Percentiles rank a stretch among this genome's conserved stretches.
Evolutionary conservation across 2,113 vertebrate genomes (phyloP).

Genomic region (Nycticryphes semicollaris): DNA sequence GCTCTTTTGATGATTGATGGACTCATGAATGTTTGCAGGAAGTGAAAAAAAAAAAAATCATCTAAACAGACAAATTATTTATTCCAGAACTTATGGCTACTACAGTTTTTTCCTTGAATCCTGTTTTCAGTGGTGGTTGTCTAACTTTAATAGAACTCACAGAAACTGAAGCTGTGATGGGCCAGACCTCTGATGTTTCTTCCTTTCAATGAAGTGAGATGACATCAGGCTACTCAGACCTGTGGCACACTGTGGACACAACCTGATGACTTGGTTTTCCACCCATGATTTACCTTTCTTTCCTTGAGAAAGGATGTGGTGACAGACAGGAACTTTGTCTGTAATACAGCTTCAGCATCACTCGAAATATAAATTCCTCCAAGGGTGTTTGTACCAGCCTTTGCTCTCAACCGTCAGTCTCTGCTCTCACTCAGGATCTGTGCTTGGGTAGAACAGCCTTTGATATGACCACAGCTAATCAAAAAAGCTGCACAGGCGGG

Average conservation of each 20-base stretch:
- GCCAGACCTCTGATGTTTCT: neutral
- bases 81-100: neutral
- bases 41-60: neutral
- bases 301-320: constrained; percentile 12
- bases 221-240: neutral
- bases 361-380: constrained; percentile 9
- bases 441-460: neutral
- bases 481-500: constrained; percentile 10
- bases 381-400: constrained; percentile 5
- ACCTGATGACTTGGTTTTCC: neutral
- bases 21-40: neutral
- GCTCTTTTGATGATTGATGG: neutral
- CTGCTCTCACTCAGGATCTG: neutral
- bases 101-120: neutral
- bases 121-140: neutral
- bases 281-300: neutral
- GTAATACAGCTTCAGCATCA: neutral
- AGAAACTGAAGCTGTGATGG: neutral
- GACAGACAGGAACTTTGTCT: neutral
- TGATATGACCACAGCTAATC: constrained; percentile 35
- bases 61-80: neutral
- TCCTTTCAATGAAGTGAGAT: neutral
- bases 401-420: constrained; percentile 9
- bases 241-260: neutral
- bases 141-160: neutral